A percentile compares a stretch with the other conserved stretches of the same genome.
Evolutionary conservation across 2,797 vertebrate species (phyloP).

Genomic region (Peromyscus aztecus): DNA sequence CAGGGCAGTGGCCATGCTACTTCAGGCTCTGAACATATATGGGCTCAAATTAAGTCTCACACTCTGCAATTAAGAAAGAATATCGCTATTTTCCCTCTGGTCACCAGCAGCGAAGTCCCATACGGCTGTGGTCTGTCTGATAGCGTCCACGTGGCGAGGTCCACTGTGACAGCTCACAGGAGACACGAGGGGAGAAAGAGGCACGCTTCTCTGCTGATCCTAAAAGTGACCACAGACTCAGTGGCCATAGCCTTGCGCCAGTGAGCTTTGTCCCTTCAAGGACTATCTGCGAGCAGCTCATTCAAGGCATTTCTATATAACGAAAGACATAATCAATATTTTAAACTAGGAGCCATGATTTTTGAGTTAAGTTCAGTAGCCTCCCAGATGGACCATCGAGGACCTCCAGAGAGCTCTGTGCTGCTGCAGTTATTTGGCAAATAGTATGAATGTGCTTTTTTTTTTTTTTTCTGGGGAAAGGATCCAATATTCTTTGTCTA

Average conservation of each 20-base stretch:
- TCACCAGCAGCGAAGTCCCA: background rate
- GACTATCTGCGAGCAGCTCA: background rate
- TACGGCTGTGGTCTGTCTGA: background rate
- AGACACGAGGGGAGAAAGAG: background rate
- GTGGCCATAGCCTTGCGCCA: background rate
- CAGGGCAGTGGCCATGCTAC: slow-evolving; percentile 22
- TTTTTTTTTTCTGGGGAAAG: background rate
- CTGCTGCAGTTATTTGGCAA: background rate
- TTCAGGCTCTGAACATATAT: slow-evolving; percentile 51
- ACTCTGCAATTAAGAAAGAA: slow-evolving; percentile 66
- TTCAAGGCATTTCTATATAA: slow-evolving; percentile 16
- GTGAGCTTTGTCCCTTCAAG: background rate
- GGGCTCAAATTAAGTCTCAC: slow-evolving; percentile 28
- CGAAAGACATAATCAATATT: slow-evolving; percentile 22
- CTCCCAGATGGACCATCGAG: background rate
- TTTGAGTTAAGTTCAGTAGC: background rate
- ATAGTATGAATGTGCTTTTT: background rate
- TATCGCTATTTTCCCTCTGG: background rate
- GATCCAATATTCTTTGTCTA: background rate
- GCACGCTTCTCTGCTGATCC: background rate
- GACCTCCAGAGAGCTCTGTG: background rate
- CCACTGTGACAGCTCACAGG: background rate
- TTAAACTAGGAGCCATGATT: background rate
- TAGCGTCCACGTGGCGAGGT: background rate
- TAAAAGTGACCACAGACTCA: background rate